These are phyloP conservation scores for Rhynchonycteris naso DNA, from an alignment of 2,797 vertebrate genomes.

Conservation along the genomic window DNA sequence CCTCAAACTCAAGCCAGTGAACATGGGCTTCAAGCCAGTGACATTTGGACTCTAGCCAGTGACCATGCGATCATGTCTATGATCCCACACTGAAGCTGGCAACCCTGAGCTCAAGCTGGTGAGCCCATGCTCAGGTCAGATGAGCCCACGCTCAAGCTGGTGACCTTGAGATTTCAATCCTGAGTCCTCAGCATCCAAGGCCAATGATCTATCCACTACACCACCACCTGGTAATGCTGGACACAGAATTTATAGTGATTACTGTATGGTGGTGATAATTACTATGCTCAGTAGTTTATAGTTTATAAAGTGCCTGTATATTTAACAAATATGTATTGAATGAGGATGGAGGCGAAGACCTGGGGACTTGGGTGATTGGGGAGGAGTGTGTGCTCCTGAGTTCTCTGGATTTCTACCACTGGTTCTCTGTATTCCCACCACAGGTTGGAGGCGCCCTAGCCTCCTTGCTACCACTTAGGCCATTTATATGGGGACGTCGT, in stretches of 20 bases:
- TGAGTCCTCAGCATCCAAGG: too few species aligned
- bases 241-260: constrained; percentile 61
- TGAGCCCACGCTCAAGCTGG: too few species aligned
- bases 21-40: too few species aligned
- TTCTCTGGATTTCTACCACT: not conserved
- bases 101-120: too few species aligned
- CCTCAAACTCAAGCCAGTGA: too few species aligned
- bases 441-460: not conserved
- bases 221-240: not conserved
- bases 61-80: too few species aligned
- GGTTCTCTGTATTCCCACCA: not conserved
- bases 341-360: not conserved
- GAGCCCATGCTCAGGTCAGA: too few species aligned
- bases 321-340: constrained; percentile 46
- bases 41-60: too few species aligned
- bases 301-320: constrained; percentile 47
- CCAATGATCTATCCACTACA: too few species aligned
- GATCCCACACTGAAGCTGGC: too few species aligned
- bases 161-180: too few species aligned
- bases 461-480: not conserved
- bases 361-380: not conserved
- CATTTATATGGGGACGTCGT: not conserved
- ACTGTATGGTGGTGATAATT: constrained; percentile 59
- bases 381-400: not conserved
- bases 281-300: constrained; percentile 31